Evolutionary conservation across 2,797 vertebrate genomes (phyloP), one percentile per base, ranked within the genome.

Genomic region (Epinephelus coioides): DNA sequence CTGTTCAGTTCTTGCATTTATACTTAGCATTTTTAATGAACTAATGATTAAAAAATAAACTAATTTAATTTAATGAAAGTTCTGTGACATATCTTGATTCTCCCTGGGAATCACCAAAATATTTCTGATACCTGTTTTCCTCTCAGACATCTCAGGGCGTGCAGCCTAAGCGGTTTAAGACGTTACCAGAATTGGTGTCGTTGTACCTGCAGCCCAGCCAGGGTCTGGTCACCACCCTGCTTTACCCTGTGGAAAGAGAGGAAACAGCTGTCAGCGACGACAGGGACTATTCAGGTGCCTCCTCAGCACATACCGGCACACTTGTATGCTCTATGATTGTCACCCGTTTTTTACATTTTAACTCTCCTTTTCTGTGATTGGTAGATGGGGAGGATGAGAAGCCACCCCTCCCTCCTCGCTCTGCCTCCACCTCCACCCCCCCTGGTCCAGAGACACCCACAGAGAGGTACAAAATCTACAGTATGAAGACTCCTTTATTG

Each of bases 361-460:
- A 68, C 47, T 47, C 43, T 79, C 8, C 27, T 69, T 23, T 71
- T 67, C 56, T 90, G 18, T 86, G 54, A 77, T 73, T 86, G 74
- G 49, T 84, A 99, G 98, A 98, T 92, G 98, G 97, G 27, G 98
- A 99, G 84, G 98, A 99, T 49, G 98, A 99, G 86, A 99, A 98
- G 84, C 98, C 98, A 0, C 98, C 97, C 0, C 86, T 98, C 23
- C 98, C 98, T 0, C 98, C 98, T 0, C 97, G 98, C n/a, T 97
- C 96, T 0, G 96, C 97, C 62, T 98, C 98, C 44, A 96, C 96
- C 87, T 96, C 96, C 75, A 93, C 95, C 69, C 93, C 95, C 12
- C 94, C 96, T 49, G 86, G 91, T 86, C 80, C 92, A 66, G 95
- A 96, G 56, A 86, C 87, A 0, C 86, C 89, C 13, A 88, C 94